These are phyloP conservation scores for Caenorhabditis briggsae DNA, from an alignment of 1,140 invertebrate species.

Conservation along the genomic window DNA sequence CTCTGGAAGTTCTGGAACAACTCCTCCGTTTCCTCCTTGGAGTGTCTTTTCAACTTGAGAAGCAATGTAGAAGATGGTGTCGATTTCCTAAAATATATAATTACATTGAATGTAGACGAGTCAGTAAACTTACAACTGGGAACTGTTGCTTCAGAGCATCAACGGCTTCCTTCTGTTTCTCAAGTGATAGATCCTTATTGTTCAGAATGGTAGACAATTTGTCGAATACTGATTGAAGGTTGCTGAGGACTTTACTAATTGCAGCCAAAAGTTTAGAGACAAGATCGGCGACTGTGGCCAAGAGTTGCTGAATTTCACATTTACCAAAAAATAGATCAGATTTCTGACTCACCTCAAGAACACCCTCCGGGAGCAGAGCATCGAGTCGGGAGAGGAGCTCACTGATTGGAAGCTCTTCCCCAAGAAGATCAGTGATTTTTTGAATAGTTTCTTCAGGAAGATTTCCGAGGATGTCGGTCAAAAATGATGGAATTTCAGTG, in stretches of 20 bases:
- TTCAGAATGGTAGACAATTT: neutral
- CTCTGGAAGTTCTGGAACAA: neutral
- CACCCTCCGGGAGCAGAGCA: too few species aligned
- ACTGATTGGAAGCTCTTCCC: too few species aligned
- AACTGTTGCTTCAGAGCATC: neutral
- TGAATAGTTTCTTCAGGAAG: too few species aligned
- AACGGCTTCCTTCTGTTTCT: neutral
- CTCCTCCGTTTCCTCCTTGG: neutral
- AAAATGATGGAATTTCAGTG: too few species aligned
- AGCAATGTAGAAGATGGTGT: neutral
- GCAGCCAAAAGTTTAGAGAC: too few species aligned
- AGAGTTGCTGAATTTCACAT: too few species aligned
- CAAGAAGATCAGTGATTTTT: too few species aligned
- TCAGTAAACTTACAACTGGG: constrained; percentile 2
- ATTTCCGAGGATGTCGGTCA: too few species aligned
- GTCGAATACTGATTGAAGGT: neutral
- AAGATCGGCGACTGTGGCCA: too few species aligned
- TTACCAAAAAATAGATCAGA: too few species aligned
- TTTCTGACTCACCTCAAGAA: too few species aligned
- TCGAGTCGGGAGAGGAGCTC: too few species aligned
- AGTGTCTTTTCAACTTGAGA: neutral
- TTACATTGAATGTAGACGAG: neutral
- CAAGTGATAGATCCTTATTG: neutral
- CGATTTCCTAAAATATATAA: neutral
- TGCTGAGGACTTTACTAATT: neutral